Evolutionary conservation across 1,140 invertebrate genomes (phyloP).

Genomic region (Acromyrmex heyeri): DNA sequence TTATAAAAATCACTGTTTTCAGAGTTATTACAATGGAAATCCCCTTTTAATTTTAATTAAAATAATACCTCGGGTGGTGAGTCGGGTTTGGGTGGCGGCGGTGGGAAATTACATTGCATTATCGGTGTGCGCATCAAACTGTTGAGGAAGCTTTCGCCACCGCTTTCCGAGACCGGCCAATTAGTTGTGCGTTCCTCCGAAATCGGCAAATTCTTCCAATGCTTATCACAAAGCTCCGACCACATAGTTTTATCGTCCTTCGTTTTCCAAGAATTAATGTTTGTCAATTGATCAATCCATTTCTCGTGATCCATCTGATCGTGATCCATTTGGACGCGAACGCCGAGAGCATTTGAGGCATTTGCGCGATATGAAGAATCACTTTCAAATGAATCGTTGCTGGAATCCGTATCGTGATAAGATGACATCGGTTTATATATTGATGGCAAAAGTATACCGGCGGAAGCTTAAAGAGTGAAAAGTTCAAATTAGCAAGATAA

Average conservation of each 20-base stretch:
- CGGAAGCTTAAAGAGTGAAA: conserved; percentile 71
- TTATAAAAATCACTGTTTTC: too few species aligned
- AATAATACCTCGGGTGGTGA: conserved; percentile 76
- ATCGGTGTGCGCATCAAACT: conserved; percentile 78
- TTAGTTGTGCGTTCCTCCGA: conserved; percentile 70
- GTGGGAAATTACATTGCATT: conserved; percentile 72
- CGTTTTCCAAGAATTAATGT: conserved; percentile 75
- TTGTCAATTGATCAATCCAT: conserved; percentile 71
- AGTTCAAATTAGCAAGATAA: conserved; percentile 6
- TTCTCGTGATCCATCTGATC: conserved; percentile 67
- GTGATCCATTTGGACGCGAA: too few species aligned
- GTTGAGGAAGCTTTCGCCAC: conserved; percentile 77
- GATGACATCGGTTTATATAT: conserved; percentile 70
- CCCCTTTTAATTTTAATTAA: neutral
- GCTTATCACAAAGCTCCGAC: conserved; percentile 68
- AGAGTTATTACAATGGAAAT: too few species aligned
- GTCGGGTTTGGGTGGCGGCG: conserved; percentile 80
- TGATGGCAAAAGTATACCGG: conserved; percentile 80
- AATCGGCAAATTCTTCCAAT: conserved; percentile 74
- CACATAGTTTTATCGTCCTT: conserved; percentile 70
- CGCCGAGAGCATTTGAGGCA: conserved; percentile 63
- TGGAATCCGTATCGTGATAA: conserved; percentile 82
- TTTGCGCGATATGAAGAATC: conserved; percentile 78
- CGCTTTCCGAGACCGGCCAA: conserved; percentile 77
- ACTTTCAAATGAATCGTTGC: conserved; percentile 83